phyloP scores from a whole-genome alignment of 2,888 invertebrate species.

The Diadegma fenestrale region DNA sequence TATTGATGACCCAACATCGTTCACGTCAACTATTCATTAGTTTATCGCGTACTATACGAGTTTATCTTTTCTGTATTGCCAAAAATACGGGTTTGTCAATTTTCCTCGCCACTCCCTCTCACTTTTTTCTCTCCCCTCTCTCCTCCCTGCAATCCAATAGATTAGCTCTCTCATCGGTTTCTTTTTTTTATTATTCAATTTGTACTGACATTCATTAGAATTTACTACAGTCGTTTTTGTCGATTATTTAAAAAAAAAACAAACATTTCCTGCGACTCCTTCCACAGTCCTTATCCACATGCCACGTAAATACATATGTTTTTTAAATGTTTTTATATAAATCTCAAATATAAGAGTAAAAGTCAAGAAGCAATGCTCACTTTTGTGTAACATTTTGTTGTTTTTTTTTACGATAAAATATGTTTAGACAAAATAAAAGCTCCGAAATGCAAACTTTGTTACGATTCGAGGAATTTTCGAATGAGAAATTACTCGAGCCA shows the following conservation, averaged over 20 bases:
- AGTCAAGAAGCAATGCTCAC: slow-evolving; percentile 43
- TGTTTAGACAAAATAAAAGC: slow-evolving; percentile 41
- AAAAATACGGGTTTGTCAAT: slow-evolving; percentile 80
- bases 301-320: slow-evolving; percentile 58
- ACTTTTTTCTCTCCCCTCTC: slow-evolving; percentile 59
- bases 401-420: slow-evolving; percentile 6
- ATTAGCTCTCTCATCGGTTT: slow-evolving; percentile 65
- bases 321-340: slow-evolving; percentile 6
- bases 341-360: slow-evolving; percentile 25
- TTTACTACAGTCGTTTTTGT: slow-evolving; percentile 77
- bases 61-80: slow-evolving; percentile 79
- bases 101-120: slow-evolving; percentile 50
- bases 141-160: slow-evolving; percentile 66
- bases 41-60: slow-evolving; percentile 57
- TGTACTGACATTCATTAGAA: slow-evolving; percentile 84
- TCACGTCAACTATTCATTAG: slow-evolving; percentile 47
- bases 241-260: slow-evolving; percentile 42
- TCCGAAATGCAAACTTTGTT: slow-evolving; percentile 4
- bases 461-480: background rate
- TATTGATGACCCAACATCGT: slow-evolving; percentile 69
- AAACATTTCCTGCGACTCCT: slow-evolving; percentile 65
- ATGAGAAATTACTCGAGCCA: slow-evolving; percentile 29
- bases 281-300: slow-evolving; percentile 58
- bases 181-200: slow-evolving; percentile 78
- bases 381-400: slow-evolving; percentile 1